Evolutionary conservation across 2,888 invertebrate species (phyloP).

Genomic region (Caenorhabditis angaria): DNA sequence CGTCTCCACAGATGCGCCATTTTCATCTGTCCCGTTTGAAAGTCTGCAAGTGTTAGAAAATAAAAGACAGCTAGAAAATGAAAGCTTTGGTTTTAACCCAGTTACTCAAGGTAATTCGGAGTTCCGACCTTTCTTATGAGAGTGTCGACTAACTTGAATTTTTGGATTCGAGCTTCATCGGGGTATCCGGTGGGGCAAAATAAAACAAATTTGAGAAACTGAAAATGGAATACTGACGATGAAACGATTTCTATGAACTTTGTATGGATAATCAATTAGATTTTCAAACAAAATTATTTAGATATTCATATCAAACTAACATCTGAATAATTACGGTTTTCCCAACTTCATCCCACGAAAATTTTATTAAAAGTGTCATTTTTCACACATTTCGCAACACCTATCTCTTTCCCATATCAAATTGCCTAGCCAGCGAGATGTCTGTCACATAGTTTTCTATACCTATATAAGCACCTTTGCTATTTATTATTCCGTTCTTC

Average conservation of each 20-base stretch:
- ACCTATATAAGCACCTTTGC: too few relatives aligned
- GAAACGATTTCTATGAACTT: not conserved
- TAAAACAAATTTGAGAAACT: not conserved
- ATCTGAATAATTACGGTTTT: too few relatives aligned
- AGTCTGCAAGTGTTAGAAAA: not conserved
- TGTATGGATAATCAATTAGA: not conserved
- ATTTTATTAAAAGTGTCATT: too few relatives aligned
- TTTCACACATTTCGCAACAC: too few relatives aligned
- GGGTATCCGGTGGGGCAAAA: not conserved
- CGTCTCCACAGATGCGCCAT: not conserved
- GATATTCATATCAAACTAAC: too few relatives aligned
- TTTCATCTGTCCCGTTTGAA: not conserved
- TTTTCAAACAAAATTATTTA: too few relatives aligned
- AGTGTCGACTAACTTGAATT: conserved; percentile 3
- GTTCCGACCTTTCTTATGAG: not conserved
- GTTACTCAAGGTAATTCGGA: conserved; percentile 2
- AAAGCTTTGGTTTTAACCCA: conserved; percentile 3
- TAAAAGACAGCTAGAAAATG: not conserved
- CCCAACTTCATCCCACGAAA: too few relatives aligned
- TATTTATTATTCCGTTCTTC: too few relatives aligned
- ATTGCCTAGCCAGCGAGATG: too few relatives aligned
- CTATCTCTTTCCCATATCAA: too few relatives aligned
- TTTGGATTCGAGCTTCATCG: not conserved
- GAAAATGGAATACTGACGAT: not conserved
- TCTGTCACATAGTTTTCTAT: too few relatives aligned